Percentiles rank a stretch among this genome's conserved stretches.
These are phyloP conservation scores for Bombus affinis DNA, from an alignment of 1,140 invertebrate species.

Conservation along the genomic window DNA sequence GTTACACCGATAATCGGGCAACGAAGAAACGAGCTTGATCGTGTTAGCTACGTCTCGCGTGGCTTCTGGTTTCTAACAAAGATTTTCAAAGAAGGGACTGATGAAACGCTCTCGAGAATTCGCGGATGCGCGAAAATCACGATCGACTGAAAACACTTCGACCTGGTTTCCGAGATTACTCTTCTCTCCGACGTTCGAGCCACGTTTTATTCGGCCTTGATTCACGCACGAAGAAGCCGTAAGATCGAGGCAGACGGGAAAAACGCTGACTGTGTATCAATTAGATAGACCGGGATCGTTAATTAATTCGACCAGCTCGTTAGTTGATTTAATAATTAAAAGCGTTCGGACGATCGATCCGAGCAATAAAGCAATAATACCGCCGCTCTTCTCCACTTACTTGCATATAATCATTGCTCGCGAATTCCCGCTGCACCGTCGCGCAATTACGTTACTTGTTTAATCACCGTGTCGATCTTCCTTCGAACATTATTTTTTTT, in stretches of 20 bases:
- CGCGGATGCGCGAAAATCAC: not conserved
- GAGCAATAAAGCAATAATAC: slow-evolving; percentile 49
- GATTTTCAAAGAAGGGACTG: not conserved
- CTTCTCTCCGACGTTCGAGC: not conserved
- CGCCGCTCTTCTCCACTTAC: slow-evolving; percentile 13
- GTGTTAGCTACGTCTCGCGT: not conserved
- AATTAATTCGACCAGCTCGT: slow-evolving; percentile 55
- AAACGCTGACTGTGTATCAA: not conserved
- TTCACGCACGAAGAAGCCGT: not conserved
- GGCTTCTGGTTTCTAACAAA: not conserved
- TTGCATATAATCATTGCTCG: not conserved
- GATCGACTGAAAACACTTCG: slow-evolving; percentile 11
- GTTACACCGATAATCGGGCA: not conserved
- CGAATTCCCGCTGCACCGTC: not conserved
- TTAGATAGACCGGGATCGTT: slow-evolving; percentile 35
- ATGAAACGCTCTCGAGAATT: not conserved
- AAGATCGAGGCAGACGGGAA: not conserved
- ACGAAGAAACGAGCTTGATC: not conserved
- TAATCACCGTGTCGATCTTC: slow-evolving; percentile 20
- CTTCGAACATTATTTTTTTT: not conserved
- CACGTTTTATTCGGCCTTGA: not conserved
- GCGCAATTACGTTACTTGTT: slow-evolving; percentile 18
- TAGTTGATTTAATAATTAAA: slow-evolving; percentile 58
- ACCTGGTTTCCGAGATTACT: not conserved
- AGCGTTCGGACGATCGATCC: slow-evolving; percentile 48